Evolutionary conservation across 2,797 vertebrate species (phyloP).

Genomic region (Craterocephalus amniculus): DNA sequence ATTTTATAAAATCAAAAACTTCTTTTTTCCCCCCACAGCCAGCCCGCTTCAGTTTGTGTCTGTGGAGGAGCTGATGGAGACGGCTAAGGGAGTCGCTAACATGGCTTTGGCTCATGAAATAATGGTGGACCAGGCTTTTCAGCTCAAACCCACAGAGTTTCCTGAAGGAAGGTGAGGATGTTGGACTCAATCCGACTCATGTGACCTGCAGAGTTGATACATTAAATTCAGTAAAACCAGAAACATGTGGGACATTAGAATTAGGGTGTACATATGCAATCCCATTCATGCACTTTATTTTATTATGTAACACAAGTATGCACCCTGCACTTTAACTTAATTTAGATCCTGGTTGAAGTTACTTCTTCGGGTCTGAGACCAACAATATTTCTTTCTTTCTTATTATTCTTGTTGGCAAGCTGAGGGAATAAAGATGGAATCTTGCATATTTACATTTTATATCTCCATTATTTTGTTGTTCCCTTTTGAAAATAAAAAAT

Average conservation of each 20-base stretch:
- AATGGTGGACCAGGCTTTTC: slow-evolving; percentile 89
- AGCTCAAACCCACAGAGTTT: slow-evolving; percentile 87
- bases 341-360: too few species aligned
- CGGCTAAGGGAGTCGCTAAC: slow-evolving; percentile 93
- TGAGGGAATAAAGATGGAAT: background rate
- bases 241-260: background rate
- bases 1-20: slow-evolving; percentile 1
- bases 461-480: too few species aligned
- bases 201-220: background rate
- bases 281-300: background rate
- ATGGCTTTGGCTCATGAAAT: slow-evolving; percentile 97
- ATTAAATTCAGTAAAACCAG: background rate
- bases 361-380: too few species aligned
- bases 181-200: background rate
- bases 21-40: slow-evolving; percentile 76
- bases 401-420: background rate
- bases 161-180: slow-evolving; percentile 91
- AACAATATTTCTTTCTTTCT: too few species aligned
- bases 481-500: too few species aligned
- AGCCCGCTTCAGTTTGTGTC: slow-evolving; percentile 88
- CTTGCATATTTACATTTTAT: too few species aligned
- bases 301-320: background rate
- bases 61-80: slow-evolving; percentile 92
- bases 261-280: background rate
- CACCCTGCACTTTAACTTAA: too few species aligned